phyloP scores from a whole-genome alignment of 2,888 invertebrate species.

The Galeruca laticollis region DNA sequence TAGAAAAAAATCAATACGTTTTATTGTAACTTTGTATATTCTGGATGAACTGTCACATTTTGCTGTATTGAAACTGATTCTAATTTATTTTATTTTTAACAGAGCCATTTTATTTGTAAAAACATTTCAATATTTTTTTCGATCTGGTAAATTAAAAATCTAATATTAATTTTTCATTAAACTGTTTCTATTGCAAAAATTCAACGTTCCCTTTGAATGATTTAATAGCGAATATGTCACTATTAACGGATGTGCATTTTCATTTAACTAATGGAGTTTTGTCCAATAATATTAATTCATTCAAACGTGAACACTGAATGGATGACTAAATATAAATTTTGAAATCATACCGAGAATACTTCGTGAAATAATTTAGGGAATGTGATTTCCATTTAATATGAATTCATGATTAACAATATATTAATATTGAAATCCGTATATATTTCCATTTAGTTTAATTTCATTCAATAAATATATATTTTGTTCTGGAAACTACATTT shows the following conservation, averaged over 20 bases:
- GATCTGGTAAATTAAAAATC: neutral
- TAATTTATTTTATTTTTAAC: no score
- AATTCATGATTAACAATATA: constrained; percentile 10
- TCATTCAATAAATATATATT: constrained; percentile 1
- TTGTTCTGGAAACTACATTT: neutral
- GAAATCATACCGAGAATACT: constrained; percentile 10
- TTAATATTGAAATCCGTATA: constrained; percentile 29
- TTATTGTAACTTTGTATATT: no score
- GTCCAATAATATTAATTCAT: constrained; percentile 23
- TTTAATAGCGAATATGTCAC: constrained; percentile 8
- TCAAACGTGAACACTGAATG: constrained; percentile 19
- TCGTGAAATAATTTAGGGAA: constrained; percentile 16
- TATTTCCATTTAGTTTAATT: constrained; percentile 29
- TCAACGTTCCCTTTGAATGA: neutral
- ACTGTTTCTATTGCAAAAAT: neutral
- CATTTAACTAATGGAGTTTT: constrained; percentile 23
- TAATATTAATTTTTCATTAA: neutral
- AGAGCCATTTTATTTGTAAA: neutral
- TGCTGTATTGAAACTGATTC: no score
- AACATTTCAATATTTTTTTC: no score
- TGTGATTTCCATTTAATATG: constrained; percentile 16
- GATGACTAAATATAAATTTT: constrained; percentile 19
- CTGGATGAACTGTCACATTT: no score
- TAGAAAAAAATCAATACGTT: no score
- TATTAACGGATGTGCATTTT: constrained; percentile 17